These are phyloP conservation scores for Mirounga angustirostris DNA, from an alignment of 2,113 vertebrate genomes.

Conservation along the genomic window DNA sequence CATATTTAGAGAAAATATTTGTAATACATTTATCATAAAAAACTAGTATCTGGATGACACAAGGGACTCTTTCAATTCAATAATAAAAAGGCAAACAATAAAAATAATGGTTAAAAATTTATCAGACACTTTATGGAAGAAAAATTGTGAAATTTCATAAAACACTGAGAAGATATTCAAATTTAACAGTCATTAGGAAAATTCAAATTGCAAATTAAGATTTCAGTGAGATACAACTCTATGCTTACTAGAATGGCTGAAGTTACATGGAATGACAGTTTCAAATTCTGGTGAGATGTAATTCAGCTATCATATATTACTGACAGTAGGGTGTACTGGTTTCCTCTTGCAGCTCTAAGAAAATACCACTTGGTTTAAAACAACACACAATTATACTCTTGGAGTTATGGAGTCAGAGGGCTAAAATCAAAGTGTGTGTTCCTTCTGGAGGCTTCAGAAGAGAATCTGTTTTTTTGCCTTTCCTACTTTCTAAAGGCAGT, in stretches of 20 bases:
- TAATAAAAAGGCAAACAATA: neutral
- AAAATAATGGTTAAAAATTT: neutral
- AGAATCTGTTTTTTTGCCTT: neutral
- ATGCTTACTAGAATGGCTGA: neutral
- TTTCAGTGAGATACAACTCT: neutral
- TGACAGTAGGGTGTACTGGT: neutral
- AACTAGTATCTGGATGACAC: neutral
- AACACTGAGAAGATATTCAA: neutral
- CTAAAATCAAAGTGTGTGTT: neutral
- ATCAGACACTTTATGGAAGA: neutral
- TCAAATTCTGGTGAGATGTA: neutral
- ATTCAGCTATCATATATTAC: neutral
- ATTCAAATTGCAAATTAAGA: neutral
- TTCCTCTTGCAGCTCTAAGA: neutral
- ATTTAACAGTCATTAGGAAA: neutral
- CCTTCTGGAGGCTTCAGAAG: neutral
- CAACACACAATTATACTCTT: neutral
- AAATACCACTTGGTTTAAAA: neutral
- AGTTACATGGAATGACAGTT: neutral
- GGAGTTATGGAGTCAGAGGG: neutral
- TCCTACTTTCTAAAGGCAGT: neutral
- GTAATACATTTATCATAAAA: neutral
- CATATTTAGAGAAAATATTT: neutral
- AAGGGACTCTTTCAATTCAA: neutral
- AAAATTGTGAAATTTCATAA: neutral